Conservation (phyloP, 2,888 invertebrate species). For the Cabera pusaria region DNA sequence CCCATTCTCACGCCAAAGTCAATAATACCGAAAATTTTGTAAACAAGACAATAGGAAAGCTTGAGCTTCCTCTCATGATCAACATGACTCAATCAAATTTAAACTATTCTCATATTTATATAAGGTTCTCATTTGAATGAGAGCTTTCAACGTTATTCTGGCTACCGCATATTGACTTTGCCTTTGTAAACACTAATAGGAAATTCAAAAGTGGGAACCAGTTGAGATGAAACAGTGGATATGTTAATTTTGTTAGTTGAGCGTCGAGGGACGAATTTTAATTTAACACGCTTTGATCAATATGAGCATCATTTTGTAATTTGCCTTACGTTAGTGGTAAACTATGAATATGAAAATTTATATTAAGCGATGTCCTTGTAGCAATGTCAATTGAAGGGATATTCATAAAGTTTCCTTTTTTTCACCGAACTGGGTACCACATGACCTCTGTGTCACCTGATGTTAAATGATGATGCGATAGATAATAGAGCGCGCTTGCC, state of each 20-base stretch:
- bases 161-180: slow-evolving; percentile 72
- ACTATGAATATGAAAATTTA: too few relatives aligned
- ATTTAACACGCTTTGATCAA: slow-evolving; percentile 25
- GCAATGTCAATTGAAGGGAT: too few relatives aligned
- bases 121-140: slow-evolving; percentile 37
- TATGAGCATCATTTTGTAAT: slow-evolving; percentile 8
- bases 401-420: too few relatives aligned
- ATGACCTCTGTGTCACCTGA: too few relatives aligned
- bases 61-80: slow-evolving; percentile 60
- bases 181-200: slow-evolving; percentile 81
- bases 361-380: too few relatives aligned
- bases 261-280: slow-evolving; percentile 40
- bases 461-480: too few relatives aligned
- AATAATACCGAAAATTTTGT: slow-evolving; percentile 70
- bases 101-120: slow-evolving; percentile 28
- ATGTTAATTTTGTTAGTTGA: slow-evolving; percentile 71
- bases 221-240: slow-evolving; percentile 79
- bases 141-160: slow-evolving; percentile 45
- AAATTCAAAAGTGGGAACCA: slow-evolving; percentile 80
- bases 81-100: slow-evolving; percentile 31
- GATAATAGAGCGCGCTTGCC: too few relatives aligned
- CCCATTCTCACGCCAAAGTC: slow-evolving; percentile 81
- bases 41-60: slow-evolving; percentile 68
- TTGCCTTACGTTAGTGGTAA: not conserved
- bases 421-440: too few relatives aligned